Conservation (phyloP, 2,888 invertebrate genomes). For the Osedax fenrisi region DNA sequence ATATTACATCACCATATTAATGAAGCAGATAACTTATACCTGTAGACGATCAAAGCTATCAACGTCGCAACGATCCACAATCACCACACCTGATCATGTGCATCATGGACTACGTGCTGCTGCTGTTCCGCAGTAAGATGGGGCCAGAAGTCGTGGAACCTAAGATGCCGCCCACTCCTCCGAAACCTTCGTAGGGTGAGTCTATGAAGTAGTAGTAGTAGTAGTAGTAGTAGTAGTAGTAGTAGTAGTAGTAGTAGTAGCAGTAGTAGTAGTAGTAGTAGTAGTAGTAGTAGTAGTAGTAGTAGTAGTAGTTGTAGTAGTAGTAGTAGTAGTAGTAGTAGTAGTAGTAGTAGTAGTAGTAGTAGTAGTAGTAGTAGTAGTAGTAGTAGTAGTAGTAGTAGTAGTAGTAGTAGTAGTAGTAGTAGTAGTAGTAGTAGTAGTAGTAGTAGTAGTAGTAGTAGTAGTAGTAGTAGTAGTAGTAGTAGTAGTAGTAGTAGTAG, state of each 20-base stretch:
- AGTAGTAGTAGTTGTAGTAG: conserved; percentile 12
- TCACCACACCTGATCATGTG: conserved; percentile 50
- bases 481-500: not conserved
- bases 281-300: conserved; percentile 16
- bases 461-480: not conserved
- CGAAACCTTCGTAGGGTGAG: conserved; percentile 86
- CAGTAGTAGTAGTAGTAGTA: conserved; percentile 12
- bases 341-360: conserved; percentile 14
- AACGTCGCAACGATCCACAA: conserved; percentile 50
- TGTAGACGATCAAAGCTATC: conserved; percentile 51
- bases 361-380: conserved; percentile 16
- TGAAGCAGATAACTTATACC: too few species aligned
- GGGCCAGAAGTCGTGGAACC: conserved; percentile 57
- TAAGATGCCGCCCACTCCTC: conserved; percentile 62
- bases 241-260: conserved; percentile 16
- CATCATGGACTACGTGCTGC: conserved; percentile 49
- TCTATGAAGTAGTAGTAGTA: conserved; percentile 56
- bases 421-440: not conserved
- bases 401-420: not conserved
- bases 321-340: conserved; percentile 14
- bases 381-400: conserved; percentile 9
- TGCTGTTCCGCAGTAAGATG: conserved; percentile 45
- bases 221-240: conserved; percentile 16
- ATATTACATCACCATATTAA: too few species aligned
- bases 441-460: not conserved